phyloP scores from a whole-genome alignment of 2,888 invertebrate species.

The Amphipoea lucens region DNA sequence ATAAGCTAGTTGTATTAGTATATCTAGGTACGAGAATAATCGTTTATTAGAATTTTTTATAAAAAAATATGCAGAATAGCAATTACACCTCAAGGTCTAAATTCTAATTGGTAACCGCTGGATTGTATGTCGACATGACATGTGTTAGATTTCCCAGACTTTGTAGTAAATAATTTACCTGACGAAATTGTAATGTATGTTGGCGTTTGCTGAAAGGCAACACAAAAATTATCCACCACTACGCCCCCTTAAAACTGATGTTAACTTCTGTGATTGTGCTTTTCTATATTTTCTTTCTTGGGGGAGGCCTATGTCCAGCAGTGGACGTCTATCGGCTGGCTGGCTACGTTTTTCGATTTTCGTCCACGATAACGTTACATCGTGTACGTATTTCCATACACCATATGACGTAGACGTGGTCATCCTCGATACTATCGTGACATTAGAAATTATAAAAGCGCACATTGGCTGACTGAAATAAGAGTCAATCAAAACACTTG shows the following conservation, averaged over 20 bases:
- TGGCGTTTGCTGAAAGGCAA: not conserved
- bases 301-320: too few species aligned
- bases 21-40: slow-evolving; percentile 1
- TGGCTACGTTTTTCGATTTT: too few species aligned
- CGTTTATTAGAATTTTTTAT: not conserved
- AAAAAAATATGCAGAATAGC: slow-evolving; percentile 3
- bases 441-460: not conserved
- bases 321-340: too few species aligned
- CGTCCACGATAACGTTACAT: too few species aligned
- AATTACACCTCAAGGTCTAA: slow-evolving; percentile 45
- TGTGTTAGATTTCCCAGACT: slow-evolving; percentile 44
- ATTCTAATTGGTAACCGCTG: slow-evolving; percentile 24
- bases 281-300: not conserved
- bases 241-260: not conserved
- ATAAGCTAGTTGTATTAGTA: too few species aligned
- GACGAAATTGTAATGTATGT: slow-evolving; percentile 6
- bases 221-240: not conserved
- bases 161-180: slow-evolving; percentile 20
- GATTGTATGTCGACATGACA: slow-evolving; percentile 31
- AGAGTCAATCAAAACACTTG: not conserved
- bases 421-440: not conserved
- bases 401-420: not conserved
- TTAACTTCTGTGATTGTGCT: not conserved
- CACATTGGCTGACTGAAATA: not conserved
- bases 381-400: not conserved